Percentiles rank a stretch among this genome's conserved stretches.
These are phyloP conservation scores for Rhaphigaster nebulosa DNA, from an alignment of 2,888 invertebrate genomes.

Conservation along the genomic window DNA sequence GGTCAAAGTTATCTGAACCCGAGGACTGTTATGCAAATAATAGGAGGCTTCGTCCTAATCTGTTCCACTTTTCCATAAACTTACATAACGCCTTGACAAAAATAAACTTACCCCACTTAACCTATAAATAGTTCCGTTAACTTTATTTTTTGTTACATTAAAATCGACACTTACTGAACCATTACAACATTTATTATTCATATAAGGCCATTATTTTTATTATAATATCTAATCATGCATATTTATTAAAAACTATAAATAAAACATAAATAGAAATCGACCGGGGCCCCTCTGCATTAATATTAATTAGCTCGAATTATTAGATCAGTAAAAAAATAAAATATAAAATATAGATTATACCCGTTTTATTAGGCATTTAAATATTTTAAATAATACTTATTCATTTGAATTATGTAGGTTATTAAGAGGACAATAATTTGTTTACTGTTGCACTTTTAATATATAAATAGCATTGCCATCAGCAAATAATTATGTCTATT, in stretches of 20 bases:
- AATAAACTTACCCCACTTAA: slow-evolving; percentile 29
- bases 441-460: slow-evolving; percentile 55
- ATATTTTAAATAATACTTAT: slow-evolving; percentile 14
- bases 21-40: slow-evolving; percentile 37
- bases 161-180: not conserved
- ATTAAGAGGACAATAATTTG: slow-evolving; percentile 54
- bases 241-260: not conserved
- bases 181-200: slow-evolving; percentile 26
- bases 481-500: slow-evolving; percentile 58
- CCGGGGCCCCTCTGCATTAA: not conserved
- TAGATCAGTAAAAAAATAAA: not conserved
- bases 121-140: not conserved
- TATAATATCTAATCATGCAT: slow-evolving; percentile 7
- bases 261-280: slow-evolving; percentile 3
- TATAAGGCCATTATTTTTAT: not conserved
- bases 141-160: not conserved
- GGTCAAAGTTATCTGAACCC: not conserved
- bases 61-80: slow-evolving; percentile 43
- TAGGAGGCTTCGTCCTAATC: not conserved
- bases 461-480: slow-evolving; percentile 56
- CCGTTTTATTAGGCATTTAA: not conserved
- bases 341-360: not conserved
- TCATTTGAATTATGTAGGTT: slow-evolving; percentile 49
- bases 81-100: slow-evolving; percentile 31
- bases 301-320: not conserved